Base-by-base conservation (phyloP, 2,888 invertebrate species). In the Aphidius colemani region DNA sequence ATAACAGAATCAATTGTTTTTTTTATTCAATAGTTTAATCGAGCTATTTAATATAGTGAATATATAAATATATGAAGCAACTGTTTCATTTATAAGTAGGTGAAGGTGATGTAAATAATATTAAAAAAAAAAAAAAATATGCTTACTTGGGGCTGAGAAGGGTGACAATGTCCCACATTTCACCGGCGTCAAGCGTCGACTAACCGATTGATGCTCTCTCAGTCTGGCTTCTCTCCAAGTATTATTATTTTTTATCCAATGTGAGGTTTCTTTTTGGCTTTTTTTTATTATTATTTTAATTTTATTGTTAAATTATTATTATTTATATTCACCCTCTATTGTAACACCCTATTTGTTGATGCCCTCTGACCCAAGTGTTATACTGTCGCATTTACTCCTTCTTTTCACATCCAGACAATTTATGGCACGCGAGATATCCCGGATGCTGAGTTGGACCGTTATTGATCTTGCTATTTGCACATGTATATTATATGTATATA, bases 371-470 rank as follows among this genome's bases (percentile, higher is more conserved):
- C 11, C 30, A 41, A n/a, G 49, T 60, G 49, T 58, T 30, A 18
- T 13, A 13, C 18, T 39, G 45, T 10, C 57, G 46, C 18, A 74
- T 68, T 66, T 72, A n/a, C 71, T 13, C 57, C 41, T 30, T 3
- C 30, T 2, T 30, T 0, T 30, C 30, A 30, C 5, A 30, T 30
- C 30, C 30, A 30, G 30, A 30, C 30, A 30, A 30, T 30, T 30
- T 30, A 30, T 30, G 30, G 30, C 30, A 30, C 30, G 30, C 30
- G 30, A 30, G 30, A 30, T 30, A 30, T 30, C 53, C 69, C 75
- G 74, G 78, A 79, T 75, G 78, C 79, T 79, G 79, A 75, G 74
- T 71, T 70, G 79, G 77, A 79, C 77, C 80, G 74, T 78, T 79
- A 78, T 78, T 78, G 78, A 78, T 78, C 70, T 74, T 59, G 59